Evolutionary conservation across 2,888 invertebrate species (phyloP), one percentile per base, ranked within the genome.

Genomic region (Teleogryllus oceanicus): DNA sequence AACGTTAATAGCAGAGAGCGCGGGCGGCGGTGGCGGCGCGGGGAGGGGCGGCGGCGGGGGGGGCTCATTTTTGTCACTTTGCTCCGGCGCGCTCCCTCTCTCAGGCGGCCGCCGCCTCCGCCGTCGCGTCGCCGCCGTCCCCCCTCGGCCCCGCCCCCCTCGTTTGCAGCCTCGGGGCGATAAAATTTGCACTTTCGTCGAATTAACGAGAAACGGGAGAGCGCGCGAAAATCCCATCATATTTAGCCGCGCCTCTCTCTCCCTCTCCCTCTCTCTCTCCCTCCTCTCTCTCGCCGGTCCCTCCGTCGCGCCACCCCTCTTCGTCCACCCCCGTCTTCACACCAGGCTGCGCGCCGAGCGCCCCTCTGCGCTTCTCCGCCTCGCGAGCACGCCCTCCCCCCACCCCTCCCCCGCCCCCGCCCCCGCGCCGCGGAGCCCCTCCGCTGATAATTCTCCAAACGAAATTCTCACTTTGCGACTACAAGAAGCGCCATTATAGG

Each of bases 111-210:
- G 37, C 21, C 76, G 10, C 18, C 50, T 24, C 50, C 20, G 50
- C 79, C 20, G 37, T 18, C 74, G 74, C 20, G 20, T 12, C 74
- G 74, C 74, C 21, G n/a, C 49, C 80, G 18, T 16, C 78, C 49
- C 74, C 74, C 80, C 20, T 75, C 37, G 13, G 62, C 51, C 77
- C 80, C 78, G 78, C 76, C 78, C 81, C 75, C 79, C 78, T 51
- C 78, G 78, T 80, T 81, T 81, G 80, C 78, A 81, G 79, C 80
- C 81, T 80, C 81, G 77, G 80, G 80, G 82, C 80, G 82, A 81
- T 81, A 83, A 81, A 82, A 82, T 83, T 83, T 83, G 82, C 82
- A 82, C 82, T 83, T 82, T 81, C 82, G 81, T 82, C 81, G 82
- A 82, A 82, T 82, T 82, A 83, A 82, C 80, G 80, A 79, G 80